Evolutionary conservation across 2,797 vertebrate species (phyloP).

Genomic region (Perodicticus potto): DNA sequence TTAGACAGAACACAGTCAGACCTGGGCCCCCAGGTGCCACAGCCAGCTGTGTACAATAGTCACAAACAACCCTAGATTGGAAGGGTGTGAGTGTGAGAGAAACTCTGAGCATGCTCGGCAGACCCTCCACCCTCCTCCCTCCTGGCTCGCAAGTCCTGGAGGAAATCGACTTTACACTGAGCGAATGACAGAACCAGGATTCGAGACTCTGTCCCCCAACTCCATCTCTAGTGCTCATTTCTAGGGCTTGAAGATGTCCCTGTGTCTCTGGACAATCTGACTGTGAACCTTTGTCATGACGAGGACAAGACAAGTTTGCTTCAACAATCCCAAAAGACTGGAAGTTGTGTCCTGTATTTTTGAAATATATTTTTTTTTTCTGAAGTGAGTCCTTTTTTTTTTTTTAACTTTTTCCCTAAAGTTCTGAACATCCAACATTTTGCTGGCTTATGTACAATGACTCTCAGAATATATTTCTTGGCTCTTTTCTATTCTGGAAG

Average conservation of each 20-base stretch:
- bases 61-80: neutral
- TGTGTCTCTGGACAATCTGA: neutral
- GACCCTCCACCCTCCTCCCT: neutral
- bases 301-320: neutral
- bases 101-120: fast-evolving
- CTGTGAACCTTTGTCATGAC: neutral
- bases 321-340: neutral
- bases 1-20: neutral
- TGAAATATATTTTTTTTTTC: neutral
- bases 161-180: neutral
- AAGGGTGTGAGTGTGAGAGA: neutral
- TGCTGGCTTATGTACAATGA: neutral
- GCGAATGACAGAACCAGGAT: neutral
- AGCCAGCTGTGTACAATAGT: neutral
- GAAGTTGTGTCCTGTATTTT: neutral
- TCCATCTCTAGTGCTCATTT: neutral
- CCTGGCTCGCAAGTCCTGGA: neutral
- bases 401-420: neutral
- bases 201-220: neutral
- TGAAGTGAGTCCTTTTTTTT: neutral
- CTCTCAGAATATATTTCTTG: conserved; percentile 44
- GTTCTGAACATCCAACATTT: neutral
- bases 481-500: conserved; percentile 40
- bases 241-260: neutral
- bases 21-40: neutral